Conservation (phyloP, 2,888 invertebrate genomes). For the Poecilus cupreus region DNA sequence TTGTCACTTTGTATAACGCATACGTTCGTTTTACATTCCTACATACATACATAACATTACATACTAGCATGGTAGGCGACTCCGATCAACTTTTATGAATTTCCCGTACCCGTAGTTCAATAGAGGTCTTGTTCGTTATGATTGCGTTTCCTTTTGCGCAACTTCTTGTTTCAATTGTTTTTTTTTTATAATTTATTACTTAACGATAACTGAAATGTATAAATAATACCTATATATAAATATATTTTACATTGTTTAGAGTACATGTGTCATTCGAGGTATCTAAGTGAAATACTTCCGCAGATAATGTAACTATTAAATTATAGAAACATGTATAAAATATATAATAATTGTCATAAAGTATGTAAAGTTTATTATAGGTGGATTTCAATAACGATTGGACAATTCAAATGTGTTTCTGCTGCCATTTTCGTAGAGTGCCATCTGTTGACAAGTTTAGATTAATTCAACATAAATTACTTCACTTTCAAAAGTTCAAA, state of each 20-base stretch:
- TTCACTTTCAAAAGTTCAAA: conserved; percentile 3
- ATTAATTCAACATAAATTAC: conserved; percentile 3
- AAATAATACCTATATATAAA: conserved; percentile 52
- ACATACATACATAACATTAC: conserved; percentile 18
- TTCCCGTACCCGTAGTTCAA: conserved; percentile 9
- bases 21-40: conserved; percentile 52
- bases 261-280: conserved; percentile 57
- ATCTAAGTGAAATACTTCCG: conserved; percentile 52
- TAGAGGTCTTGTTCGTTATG: conserved; percentile 34
- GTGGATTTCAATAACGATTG: conserved; percentile 51
- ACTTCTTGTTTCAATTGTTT: conserved; percentile 15
- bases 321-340: conserved; percentile 58
- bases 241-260: conserved; percentile 58
- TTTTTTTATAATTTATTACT: conserved; percentile 48
- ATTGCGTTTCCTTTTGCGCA: conserved; percentile 34
- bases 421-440: conserved; percentile 57
- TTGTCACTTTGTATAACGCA: conserved; percentile 39
- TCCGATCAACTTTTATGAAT: conserved; percentile 6
- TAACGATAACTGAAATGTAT: conserved; percentile 50
- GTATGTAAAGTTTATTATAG: conserved; percentile 56
- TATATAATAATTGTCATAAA: conserved; percentile 58
- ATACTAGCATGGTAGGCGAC: conserved; percentile 21
- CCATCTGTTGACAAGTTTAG: conserved; percentile 44
- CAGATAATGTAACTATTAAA: conserved; percentile 56
- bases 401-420: conserved; percentile 47